phyloP scores from a whole-genome alignment of 2,797 vertebrate species.

The Hylomyscus alleni region DNA sequence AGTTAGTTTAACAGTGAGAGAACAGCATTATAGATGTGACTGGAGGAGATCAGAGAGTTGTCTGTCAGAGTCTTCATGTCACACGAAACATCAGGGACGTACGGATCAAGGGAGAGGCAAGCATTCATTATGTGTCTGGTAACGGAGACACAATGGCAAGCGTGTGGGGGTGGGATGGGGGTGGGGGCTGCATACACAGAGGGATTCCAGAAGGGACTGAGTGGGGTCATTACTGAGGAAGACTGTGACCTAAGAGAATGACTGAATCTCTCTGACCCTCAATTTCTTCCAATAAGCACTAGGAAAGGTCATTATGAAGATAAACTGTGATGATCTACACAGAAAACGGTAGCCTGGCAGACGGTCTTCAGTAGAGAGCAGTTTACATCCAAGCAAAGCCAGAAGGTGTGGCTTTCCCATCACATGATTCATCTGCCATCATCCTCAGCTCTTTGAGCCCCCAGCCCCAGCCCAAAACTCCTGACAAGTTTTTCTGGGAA shows the following conservation, averaged over 20 bases:
- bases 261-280: not conserved
- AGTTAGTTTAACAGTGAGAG: not conserved
- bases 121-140: not conserved
- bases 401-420: not conserved
- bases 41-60: not conserved
- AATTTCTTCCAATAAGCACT: not conserved
- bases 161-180: not conserved
- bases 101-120: not conserved
- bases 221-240: not conserved
- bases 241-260: not conserved
- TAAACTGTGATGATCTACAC: not conserved
- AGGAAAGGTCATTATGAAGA: not conserved
- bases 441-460: not conserved
- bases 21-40: not conserved
- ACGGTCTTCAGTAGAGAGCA: not conserved
- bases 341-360: not conserved
- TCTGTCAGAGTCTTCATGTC: not conserved
- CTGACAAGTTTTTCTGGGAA: not conserved
- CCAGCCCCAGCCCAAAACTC: not conserved
- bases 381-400: not conserved
- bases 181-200: not conserved
- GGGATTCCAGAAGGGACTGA: conserved; percentile 11
- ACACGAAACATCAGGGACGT: not conserved
- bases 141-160: not conserved
- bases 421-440: not conserved